These are phyloP conservation scores for Caenorhabditis plicata DNA, from an alignment of 2,888 invertebrate genomes.

Conservation along the genomic window DNA sequence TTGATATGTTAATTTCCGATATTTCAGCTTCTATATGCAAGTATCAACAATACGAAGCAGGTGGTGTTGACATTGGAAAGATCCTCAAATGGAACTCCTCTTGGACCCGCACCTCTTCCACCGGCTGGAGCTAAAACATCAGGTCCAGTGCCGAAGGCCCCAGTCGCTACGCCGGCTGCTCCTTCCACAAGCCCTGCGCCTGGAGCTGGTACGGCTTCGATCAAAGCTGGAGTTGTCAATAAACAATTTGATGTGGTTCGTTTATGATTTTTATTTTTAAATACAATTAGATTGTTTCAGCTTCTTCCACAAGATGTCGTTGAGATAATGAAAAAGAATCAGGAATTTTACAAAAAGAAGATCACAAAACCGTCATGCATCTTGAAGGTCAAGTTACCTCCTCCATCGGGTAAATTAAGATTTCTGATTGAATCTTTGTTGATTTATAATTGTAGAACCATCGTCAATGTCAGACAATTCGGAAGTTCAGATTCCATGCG, in stretches of 20 bases:
- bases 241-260: conserved; percentile 29
- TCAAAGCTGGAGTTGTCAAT: conserved; percentile 14
- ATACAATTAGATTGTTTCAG: conserved; percentile 6
- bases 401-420: background rate
- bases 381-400: conserved; percentile 9
- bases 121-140: conserved; percentile 17
- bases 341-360: conserved; percentile 35
- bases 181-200: background rate
- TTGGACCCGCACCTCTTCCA: conserved; percentile 31
- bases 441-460: no score
- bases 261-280: background rate
- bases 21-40: conserved; percentile 34
- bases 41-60: conserved; percentile 38
- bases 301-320: conserved; percentile 45
- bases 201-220: no score
- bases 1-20: background rate
- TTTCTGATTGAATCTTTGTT: no score
- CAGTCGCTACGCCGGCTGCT: background rate
- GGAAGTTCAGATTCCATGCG: conserved; percentile 43
- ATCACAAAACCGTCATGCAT: conserved; percentile 31
- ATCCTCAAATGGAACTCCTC: conserved; percentile 13
- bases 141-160: conserved; percentile 2
- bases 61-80: conserved; percentile 45
- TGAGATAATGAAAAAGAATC: conserved; percentile 46
- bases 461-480: conserved; percentile 1